These are phyloP conservation scores for Idaea aversata DNA, from an alignment of 2,888 invertebrate genomes.

Conservation along the genomic window DNA sequence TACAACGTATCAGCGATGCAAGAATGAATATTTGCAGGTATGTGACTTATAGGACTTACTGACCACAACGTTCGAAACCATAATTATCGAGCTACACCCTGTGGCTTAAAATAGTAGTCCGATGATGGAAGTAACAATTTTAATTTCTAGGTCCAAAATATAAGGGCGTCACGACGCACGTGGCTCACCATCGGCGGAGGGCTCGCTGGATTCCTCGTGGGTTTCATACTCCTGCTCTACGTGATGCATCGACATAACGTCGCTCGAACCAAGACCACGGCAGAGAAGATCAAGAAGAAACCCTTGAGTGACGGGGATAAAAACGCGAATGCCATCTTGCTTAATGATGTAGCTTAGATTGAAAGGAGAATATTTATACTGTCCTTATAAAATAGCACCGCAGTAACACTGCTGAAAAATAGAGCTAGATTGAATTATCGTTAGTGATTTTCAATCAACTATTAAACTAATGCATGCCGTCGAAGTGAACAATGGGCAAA, in stretches of 20 bases:
- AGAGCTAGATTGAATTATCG: neutral
- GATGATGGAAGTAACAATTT: slow-evolving; percentile 4
- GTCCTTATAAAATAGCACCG: neutral
- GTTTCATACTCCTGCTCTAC: slow-evolving; percentile 70
- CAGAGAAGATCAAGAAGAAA: slow-evolving; percentile 51
- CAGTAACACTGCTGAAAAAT: neutral
- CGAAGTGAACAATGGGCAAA: too few species aligned
- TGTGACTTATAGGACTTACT: neutral
- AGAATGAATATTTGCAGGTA: slow-evolving; percentile 57
- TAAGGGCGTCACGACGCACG: slow-evolving; percentile 55
- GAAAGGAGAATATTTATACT: slow-evolving; percentile 2
- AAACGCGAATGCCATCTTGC: slow-evolving; percentile 52
- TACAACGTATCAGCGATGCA: slow-evolving; percentile 55
- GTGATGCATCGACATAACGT: slow-evolving; percentile 74
- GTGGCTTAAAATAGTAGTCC: neutral
- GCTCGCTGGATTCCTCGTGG: slow-evolving; percentile 67
- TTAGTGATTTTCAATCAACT: too few species aligned
- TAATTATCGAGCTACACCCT: neutral
- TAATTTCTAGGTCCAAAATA: slow-evolving; percentile 52
- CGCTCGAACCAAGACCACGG: slow-evolving; percentile 58
- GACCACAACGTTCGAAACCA: neutral
- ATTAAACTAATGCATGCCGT: too few species aligned
- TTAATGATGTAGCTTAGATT: slow-evolving; percentile 38
- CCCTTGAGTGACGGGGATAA: slow-evolving; percentile 47
- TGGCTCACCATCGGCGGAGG: slow-evolving; percentile 73